A percentile compares a stretch with the other conserved stretches of the same genome.
Evolutionary conservation across 2,888 invertebrate species (phyloP).

Genomic region (Amiota mariae): DNA sequence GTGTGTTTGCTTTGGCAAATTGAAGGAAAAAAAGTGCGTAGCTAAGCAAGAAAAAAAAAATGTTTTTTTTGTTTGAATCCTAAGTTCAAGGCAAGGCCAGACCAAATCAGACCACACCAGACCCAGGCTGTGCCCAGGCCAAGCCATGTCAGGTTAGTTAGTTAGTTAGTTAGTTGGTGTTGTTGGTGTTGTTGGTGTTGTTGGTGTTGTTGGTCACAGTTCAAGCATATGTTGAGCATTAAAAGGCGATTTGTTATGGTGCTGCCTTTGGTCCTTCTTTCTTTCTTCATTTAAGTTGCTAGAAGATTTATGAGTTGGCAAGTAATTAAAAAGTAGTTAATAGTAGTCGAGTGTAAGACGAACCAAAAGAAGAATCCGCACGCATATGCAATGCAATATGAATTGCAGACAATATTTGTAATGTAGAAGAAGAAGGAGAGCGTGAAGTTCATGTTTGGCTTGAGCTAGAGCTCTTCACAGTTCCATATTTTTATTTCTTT

Average conservation of each 20-base stretch:
- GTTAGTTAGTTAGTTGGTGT: constrained; percentile 48
- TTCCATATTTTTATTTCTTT: too few species aligned
- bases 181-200: too few species aligned
- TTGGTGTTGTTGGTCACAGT: constrained; percentile 21
- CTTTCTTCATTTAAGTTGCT: constrained; percentile 19
- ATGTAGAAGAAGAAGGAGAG: too few species aligned
- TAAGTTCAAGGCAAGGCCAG: constrained; percentile 35
- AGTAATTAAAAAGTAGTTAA: constrained; percentile 62
- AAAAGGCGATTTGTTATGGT: constrained; percentile 58
- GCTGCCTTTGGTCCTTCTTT: constrained; percentile 42
- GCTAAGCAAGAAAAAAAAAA: not conserved
- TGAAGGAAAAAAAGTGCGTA: not conserved
- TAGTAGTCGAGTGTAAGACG: constrained; percentile 46
- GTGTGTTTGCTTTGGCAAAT: not conserved
- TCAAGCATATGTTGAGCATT: constrained; percentile 58
- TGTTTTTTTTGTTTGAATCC: constrained; percentile 40
- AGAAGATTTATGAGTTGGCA: constrained; percentile 52
- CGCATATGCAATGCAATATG: not conserved
- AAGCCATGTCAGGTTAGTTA: constrained; percentile 49
- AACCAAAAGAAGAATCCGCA: not conserved
- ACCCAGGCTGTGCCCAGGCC: constrained; percentile 18
- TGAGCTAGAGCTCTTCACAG: too few species aligned
- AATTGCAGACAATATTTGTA: too few species aligned
- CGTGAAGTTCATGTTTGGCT: too few species aligned
- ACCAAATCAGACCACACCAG: constrained; percentile 10